phyloP scores from a whole-genome alignment of 1,140 invertebrate genomes.

The Drosophila kikkawai region DNA sequence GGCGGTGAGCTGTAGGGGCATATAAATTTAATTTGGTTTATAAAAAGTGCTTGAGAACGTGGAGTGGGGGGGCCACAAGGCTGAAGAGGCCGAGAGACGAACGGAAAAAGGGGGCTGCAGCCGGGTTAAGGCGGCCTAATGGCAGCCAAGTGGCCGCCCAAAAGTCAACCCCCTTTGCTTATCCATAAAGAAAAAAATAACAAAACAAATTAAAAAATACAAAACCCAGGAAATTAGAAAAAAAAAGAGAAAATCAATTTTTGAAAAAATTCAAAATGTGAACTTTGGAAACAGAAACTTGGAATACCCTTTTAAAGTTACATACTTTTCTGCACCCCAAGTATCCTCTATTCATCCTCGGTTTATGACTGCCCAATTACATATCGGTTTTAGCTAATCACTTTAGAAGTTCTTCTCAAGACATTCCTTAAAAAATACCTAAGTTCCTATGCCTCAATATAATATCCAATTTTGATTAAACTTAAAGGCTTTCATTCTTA shows the following conservation, averaged over 20 bases:
- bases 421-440: background rate
- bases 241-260: background rate
- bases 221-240: background rate
- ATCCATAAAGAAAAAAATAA: background rate
- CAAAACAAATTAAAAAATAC: background rate
- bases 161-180: conserved; percentile 21
- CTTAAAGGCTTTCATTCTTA: background rate
- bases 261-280: background rate
- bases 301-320: background rate
- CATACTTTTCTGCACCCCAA: too few relatives aligned
- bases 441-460: background rate
- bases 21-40: conserved; percentile 81
- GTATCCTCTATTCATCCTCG: too few relatives aligned
- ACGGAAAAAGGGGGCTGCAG: conserved; percentile 12
- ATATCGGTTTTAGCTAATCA: background rate
- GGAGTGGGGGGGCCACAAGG: conserved; percentile 29
- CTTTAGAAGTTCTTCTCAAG: background rate
- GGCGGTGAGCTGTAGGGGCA: conserved; percentile 35
- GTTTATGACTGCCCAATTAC: background rate
- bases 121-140: conserved; percentile 30
- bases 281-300: background rate
- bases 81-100: conserved; percentile 52
- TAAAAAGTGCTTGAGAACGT: conserved; percentile 73
- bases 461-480: background rate
- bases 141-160: conserved; percentile 40